Evolutionary conservation across 30 jellyfish, hydroid and myxozoan species (phyloP), one percentile per base, ranked within the genome.

Genomic region (Cassiopea andromeda): DNA sequence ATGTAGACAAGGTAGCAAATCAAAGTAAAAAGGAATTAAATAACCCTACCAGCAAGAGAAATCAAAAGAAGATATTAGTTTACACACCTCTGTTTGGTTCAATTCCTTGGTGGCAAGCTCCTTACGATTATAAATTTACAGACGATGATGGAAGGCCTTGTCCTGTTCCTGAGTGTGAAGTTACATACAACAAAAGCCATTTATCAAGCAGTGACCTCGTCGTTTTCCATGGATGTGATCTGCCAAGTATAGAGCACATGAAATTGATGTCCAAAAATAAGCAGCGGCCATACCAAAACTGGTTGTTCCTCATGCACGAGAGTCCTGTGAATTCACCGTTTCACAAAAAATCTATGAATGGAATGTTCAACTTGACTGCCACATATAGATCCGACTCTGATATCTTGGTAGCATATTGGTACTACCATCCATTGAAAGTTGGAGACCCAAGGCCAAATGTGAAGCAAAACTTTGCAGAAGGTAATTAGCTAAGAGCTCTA

Each of bases 271-370:
- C 89, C 44, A 76, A 78, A 71, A 82, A 81, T 9, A 47, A 43
- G 7, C 59, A 83, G 44, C 80, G 68, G 13, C 70, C 82, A 1
- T 46, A 78, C 16, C 97, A 90, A 48, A 44, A 43, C 2, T 95
- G 99, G 99, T 87, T 95, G 7, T 95, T 86, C 83, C 67, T 80
- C 83, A 95, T 95, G 99, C 97, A 95, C 78, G 99, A 95, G 78
- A 91, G 93, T 27, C 99, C 99, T 1, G 9, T 61, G 60, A 77
- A 73, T 61, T 70, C 97, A 2, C 83, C 81, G 49, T 38, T 60
- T 48, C 61, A 86, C 46, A 17, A 64, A 19, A 69, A 67, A 4
- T 43, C 18, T 12, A 87, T 79, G 72, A 64, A 83, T 4, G 97
- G 92, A 8, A 7, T 95, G 7, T 95, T 95, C 80, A 95, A 95